Evolutionary conservation across 2,113 vertebrate species (phyloP).

Genomic region (Myotis davidii): DNA sequence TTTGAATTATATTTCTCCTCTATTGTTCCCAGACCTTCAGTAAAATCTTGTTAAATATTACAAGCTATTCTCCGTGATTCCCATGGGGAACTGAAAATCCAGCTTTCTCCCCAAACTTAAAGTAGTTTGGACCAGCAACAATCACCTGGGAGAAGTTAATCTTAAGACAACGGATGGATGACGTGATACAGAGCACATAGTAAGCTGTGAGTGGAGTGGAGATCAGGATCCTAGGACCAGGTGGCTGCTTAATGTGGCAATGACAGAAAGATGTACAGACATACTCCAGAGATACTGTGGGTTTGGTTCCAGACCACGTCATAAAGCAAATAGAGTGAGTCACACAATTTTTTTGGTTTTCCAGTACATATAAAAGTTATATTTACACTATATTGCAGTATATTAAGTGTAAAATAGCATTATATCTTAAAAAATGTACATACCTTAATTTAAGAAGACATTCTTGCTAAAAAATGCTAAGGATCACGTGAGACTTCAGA

Average conservation of each 20-base stretch:
- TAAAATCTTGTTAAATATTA: slow-evolving; percentile 63
- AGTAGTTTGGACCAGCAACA: neutral
- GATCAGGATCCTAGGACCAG: neutral
- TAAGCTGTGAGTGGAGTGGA: neutral
- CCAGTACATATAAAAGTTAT: neutral
- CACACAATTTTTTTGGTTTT: neutral
- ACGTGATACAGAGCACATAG: neutral
- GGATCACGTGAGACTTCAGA: neutral
- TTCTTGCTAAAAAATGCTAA: neutral
- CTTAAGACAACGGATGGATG: neutral
- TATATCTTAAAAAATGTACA: neutral
- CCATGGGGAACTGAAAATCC: neutral
- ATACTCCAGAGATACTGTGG: neutral
- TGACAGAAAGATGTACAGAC: neutral
- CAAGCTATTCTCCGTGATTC: slow-evolving; percentile 39
- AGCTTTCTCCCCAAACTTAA: neutral
- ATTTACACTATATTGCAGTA: neutral
- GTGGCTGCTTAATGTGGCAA: neutral
- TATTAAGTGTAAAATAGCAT: neutral
- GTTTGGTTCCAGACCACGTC: neutral
- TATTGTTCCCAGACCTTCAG: slow-evolving; percentile 46
- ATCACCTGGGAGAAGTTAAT: neutral
- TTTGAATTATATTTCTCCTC: slow-evolving; percentile 29
- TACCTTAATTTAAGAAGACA: neutral
- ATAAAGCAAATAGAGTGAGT: neutral